Conservation (phyloP, 1,140 invertebrate genomes). For the Drosophila ironensis region DNA sequence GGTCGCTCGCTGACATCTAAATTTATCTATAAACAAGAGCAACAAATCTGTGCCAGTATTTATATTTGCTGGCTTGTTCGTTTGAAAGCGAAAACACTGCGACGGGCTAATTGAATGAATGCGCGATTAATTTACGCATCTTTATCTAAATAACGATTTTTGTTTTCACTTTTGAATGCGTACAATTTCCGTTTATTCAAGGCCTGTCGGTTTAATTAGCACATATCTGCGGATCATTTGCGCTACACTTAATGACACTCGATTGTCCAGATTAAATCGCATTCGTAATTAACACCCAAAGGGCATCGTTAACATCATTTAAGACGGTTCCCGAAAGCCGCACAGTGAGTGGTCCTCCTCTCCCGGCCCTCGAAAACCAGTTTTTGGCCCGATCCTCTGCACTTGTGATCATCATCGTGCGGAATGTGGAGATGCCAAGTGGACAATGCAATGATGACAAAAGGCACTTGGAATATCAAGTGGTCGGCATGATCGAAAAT, state of each 20-base stretch:
- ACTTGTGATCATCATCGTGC: constrained; percentile 11
- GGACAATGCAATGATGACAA: constrained; percentile 51
- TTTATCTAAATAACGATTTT: background rate
- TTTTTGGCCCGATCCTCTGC: constrained; percentile 29
- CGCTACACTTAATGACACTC: constrained; percentile 66
- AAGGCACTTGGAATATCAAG: constrained; percentile 42
- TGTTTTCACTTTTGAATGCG: background rate
- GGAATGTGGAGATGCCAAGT: constrained; percentile 23
- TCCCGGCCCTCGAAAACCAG: constrained; percentile 36
- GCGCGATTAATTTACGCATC: constrained; percentile 33
- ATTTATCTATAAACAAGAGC: constrained; percentile 67
- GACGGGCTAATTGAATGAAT: constrained; percentile 57
- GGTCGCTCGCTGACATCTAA: constrained; percentile 54
- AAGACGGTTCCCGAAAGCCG: constrained; percentile 47
- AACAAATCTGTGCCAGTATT: constrained; percentile 26
- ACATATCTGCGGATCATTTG: constrained; percentile 64
- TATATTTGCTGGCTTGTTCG: constrained; percentile 39
- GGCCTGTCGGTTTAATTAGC: constrained; percentile 66
- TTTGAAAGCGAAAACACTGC: constrained; percentile 27
- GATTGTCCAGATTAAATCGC: constrained; percentile 74
- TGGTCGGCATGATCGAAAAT: background rate
- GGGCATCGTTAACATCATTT: constrained; percentile 79
- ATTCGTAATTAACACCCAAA: constrained; percentile 78
- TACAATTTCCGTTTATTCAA: constrained; percentile 35
- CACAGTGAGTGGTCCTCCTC: constrained; percentile 45